Evolutionary conservation across 2,797 vertebrate species (phyloP), one percentile per base, ranked within the genome.

Genomic region (Acrossocheilus wenchowensis): DNA sequence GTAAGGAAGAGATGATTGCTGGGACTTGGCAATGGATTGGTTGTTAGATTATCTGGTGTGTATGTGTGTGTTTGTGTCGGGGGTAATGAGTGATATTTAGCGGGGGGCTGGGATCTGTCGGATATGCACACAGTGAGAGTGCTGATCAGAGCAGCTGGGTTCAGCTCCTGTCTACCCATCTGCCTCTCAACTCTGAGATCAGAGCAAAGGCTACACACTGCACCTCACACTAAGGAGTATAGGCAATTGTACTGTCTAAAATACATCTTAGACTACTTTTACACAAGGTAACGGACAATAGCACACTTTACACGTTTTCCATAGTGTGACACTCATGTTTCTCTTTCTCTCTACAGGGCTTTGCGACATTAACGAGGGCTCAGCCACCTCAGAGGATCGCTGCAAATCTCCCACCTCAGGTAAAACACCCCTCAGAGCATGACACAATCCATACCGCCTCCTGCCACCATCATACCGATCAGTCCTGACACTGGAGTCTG

Each of bases 351-450:
- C 88, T 94, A 92, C 96, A 95, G 98, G 98, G 93, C 96, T 99
- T 15, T 99, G 97, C 85, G 98, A 99, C 90, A 99, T 99, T 90
- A 99, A 95, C 78, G 98, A 99, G 93, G 96, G 97, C 84, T 96
- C 97, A 0, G 89, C 95, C 64, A 96, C 97, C 62, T 97, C 97
- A 86, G 98, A 99, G 87, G 98, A 99, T 91, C 97, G 97, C 92
- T 99, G 98, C 96, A 99, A 99, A 91, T 99, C 98, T 1, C 98
- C 98, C 15, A 99, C 98, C 84, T 99, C 98, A 95, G 98, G 98
- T 99, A 98, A 97, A 87, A 91, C 93, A 92, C 94, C 91, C 89
- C 91, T 91, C 89, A 87, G 87, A 23, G 82, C 89, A 82, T 74
- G 41, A 43, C 7, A 81, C 71, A 23, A 30, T 43, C 71, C 60